Base-by-base conservation (phyloP, 1,140 invertebrate genomes). In the Campoletis sonorensis region DNA sequence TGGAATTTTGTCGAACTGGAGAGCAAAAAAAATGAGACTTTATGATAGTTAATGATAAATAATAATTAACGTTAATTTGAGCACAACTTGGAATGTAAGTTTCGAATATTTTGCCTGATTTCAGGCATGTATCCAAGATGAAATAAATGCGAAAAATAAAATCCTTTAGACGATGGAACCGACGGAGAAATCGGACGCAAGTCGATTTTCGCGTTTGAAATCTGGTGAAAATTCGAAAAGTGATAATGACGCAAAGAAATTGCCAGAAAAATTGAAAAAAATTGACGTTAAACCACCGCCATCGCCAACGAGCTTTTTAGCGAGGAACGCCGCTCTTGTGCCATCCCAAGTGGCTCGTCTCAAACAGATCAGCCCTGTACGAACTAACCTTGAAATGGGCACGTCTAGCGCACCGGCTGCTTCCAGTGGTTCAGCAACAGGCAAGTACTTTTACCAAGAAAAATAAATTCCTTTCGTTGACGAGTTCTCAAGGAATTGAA, bases 351-450 rank as follows among this genome's bases (percentile, higher is more conserved):
- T 91, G 8, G 83, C 82, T 40, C 83, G 84, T 37, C 84, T 90
- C 1, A 88, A 89, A 72, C 87, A 90, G 85, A 67, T 87, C 13
- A 68, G 77, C 15, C 58, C 67, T 16, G 64, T 58, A 45, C 64
- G 54, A 79, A 4, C 30, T 26, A 72, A 33, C 4, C 67, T 61
- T 8, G 23, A 79, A 70, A 76, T 80, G 10, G 61, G 71, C 51
- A 30, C 18, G 30, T 61, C 79, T 49, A 7, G 45, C 23, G 61
- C 33, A 49, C n/a, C 40, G 15, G 10, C 71, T 3, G 33, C 67
- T 80, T 79, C 70, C 67, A 79, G 67, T 26, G 91, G 92, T 37
- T 94, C 93, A n/a, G 93, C 93, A 45, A 94, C 93, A 80, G 93
- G 93, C 94, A 87, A 91, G 85, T 84, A 26, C 13, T 54, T 54